Conservation (phyloP, 2,888 invertebrate species). For the Cantharis rustica region DNA sequence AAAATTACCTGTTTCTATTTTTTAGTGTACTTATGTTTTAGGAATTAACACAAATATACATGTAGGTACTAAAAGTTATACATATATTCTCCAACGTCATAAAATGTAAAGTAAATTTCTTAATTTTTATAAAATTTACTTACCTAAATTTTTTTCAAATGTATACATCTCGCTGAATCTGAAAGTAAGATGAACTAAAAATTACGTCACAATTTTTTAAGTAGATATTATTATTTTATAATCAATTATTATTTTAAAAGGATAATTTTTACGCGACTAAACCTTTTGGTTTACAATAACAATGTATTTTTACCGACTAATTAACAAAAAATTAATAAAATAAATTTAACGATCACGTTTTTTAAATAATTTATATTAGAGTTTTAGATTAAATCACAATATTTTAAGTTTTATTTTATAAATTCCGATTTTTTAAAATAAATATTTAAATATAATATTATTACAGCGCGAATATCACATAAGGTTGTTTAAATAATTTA, state of each 20-base stretch:
- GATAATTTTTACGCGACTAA: not conserved
- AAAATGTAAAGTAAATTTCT: no score
- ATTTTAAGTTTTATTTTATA: not conserved
- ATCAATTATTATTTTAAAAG: not conserved
- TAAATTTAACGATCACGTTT: not conserved
- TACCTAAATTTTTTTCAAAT: not conserved
- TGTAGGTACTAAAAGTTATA: no score
- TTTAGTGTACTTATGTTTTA: no score
- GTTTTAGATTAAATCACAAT: not conserved
- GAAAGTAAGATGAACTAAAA: not conserved
- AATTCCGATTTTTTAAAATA: not conserved
- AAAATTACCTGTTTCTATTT: no score
- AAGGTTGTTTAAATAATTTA: not conserved
- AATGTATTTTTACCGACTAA: not conserved
- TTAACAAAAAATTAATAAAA: not conserved
- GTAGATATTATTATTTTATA: no score
- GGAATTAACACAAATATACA: no score
- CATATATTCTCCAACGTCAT: no score
- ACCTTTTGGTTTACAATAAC: not conserved
- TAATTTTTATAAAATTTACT: not conserved
- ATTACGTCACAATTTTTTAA: not conserved
- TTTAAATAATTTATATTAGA: not conserved
- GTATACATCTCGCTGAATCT: not conserved
- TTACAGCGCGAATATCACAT: slow-evolving; percentile 1
- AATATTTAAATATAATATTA: not conserved